phyloP scores from a whole-genome alignment of 64 coral and sea anemone species.

The Actinia tenebrosa region DNA sequence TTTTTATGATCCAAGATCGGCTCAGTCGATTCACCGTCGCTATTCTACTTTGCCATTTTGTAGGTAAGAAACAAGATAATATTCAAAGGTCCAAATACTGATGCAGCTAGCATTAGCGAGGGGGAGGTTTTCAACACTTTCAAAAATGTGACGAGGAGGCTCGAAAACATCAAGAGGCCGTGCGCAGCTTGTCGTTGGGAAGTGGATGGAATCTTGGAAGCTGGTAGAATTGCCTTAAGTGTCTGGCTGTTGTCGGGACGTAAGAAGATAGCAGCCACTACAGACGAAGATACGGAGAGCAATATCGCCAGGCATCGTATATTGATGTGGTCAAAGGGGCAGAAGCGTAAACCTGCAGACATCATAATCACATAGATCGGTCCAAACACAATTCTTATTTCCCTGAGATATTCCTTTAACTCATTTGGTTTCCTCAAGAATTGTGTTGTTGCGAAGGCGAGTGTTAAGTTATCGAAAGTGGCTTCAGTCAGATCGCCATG shows the following conservation, averaged over 20 bases:
- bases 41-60: not conserved
- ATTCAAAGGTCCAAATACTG: not conserved
- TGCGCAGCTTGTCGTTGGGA: not conserved
- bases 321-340: not conserved
- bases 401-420: slow-evolving; percentile 17
- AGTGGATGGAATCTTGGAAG: slow-evolving; percentile 7
- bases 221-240: not conserved
- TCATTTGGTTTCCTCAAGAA: slow-evolving; percentile 31
- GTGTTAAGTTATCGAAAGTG: slow-evolving; percentile 3
- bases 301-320: not conserved
- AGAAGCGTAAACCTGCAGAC: slow-evolving; percentile 8
- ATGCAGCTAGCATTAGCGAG: not conserved
- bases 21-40: not conserved
- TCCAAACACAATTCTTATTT: slow-evolving; percentile 41
- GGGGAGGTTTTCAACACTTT: not conserved
- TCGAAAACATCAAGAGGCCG: not conserved
- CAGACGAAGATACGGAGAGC: not conserved
- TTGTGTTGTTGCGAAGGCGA: slow-evolving; percentile 37
- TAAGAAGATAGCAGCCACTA: slow-evolving; percentile 16
- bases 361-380: slow-evolving; percentile 38
- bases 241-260: slow-evolving; percentile 35
- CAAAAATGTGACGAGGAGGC: not conserved
- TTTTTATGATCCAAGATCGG: not conserved
- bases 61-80: not conserved
- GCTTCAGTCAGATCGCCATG: slow-evolving; percentile 16